Conservation (phyloP, 2,888 invertebrate genomes). For the Leucania comma region DNA sequence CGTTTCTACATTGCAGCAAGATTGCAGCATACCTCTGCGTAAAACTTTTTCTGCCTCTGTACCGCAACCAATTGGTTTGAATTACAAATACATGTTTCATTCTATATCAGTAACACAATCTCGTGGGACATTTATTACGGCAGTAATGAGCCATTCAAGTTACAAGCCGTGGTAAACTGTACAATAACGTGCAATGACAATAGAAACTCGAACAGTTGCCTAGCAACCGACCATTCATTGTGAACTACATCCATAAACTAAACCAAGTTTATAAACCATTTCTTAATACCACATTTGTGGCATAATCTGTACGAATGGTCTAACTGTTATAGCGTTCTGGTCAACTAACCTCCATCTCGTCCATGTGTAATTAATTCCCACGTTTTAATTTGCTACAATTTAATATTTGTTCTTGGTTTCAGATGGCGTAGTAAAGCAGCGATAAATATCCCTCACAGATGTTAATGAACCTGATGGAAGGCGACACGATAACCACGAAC, state of each 20-base stretch:
- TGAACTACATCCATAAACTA: constrained; percentile 64
- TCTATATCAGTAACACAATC: constrained; percentile 64
- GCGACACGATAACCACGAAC: constrained; percentile 80
- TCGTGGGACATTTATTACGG: constrained; percentile 67
- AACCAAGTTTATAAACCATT: constrained; percentile 52
- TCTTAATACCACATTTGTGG: constrained; percentile 59
- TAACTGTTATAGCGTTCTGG: constrained; percentile 34
- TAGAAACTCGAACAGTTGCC: constrained; percentile 68
- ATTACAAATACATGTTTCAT: constrained; percentile 47
- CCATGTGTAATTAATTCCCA: constrained; percentile 46
- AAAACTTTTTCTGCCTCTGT: constrained; percentile 5
- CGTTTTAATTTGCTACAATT: constrained; percentile 17
- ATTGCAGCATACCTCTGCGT: constrained; percentile 11
- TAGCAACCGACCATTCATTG: constrained; percentile 55
- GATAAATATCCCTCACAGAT: constrained; percentile 81
- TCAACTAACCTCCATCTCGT: constrained; percentile 34
- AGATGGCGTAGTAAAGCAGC: constrained; percentile 87
- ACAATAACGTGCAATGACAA: constrained; percentile 62
- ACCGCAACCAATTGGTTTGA: constrained; percentile 20
- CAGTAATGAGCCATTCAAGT: constrained; percentile 62
- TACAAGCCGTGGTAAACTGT: constrained; percentile 57
- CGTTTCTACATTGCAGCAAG: not conserved
- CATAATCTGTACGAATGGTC: constrained; percentile 62
- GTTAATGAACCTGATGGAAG: constrained; percentile 86
- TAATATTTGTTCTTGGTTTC: constrained; percentile 75